Percentiles rank a stretch among this genome's conserved stretches.
Conservation (phyloP, 2,797 vertebrate species). For the Acanthornis magna region DNA sequence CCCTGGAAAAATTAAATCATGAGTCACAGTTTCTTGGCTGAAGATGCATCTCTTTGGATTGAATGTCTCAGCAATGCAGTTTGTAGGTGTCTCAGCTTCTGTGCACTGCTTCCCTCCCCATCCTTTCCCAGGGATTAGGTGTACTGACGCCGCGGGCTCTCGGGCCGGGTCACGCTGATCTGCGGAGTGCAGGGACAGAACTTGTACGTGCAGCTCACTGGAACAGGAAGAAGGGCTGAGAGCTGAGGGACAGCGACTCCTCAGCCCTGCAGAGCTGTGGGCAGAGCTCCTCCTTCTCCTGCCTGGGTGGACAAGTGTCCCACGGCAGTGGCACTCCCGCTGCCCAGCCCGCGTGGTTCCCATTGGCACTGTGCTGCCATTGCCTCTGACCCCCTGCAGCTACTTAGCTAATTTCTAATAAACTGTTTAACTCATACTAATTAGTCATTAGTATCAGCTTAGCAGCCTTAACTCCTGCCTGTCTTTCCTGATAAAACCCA, state of each 20-base stretch:
- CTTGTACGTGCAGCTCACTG: rapidly evolving
- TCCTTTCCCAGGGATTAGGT: background rate
- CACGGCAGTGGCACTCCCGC: background rate
- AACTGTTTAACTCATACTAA: conserved; percentile 44
- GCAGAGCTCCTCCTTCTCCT: background rate
- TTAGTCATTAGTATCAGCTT: conserved; percentile 60
- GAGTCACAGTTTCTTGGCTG: conserved; percentile 62
- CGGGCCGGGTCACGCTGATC: background rate
- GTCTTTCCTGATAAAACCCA: background rate
- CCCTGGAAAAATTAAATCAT: conserved; percentile 45
- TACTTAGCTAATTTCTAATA: conserved; percentile 48
- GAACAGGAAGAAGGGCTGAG: background rate
- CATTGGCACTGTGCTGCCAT: background rate
- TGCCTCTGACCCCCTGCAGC: conserved; percentile 8
- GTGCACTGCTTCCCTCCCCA: background rate
- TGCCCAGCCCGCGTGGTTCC: rapidly evolving
- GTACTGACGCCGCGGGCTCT: background rate
- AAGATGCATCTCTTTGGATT: conserved; percentile 27
- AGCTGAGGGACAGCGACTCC: background rate
- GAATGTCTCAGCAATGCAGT: conserved; percentile 34
- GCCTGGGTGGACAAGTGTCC: background rate
- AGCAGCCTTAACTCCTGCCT: conserved; percentile 37
- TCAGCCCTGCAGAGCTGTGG: background rate
- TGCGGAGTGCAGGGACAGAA: background rate
- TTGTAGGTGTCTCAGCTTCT: conserved; percentile 48